Conservation (phyloP, 2,113 vertebrate genomes). For the Labeo catla region DNA sequence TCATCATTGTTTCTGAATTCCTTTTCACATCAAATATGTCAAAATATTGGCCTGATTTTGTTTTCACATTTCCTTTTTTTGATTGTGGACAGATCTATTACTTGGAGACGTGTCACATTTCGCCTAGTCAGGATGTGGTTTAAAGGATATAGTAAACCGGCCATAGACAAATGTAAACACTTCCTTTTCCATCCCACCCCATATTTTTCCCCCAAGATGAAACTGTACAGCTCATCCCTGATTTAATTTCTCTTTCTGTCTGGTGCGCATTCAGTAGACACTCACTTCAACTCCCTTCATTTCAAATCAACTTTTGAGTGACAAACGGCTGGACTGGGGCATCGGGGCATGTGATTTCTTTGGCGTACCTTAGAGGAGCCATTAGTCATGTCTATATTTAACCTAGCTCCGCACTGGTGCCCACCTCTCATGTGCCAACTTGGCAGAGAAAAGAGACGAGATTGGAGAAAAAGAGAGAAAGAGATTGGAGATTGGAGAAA, state of each 20-base stretch:
- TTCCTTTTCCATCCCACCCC: neutral
- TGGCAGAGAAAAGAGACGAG: neutral
- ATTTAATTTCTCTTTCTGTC: neutral
- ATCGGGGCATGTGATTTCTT: slow-evolving; percentile 26
- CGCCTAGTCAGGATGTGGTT: neutral
- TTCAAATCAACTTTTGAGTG: slow-evolving; percentile 32
- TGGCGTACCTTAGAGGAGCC: slow-evolving; percentile 31
- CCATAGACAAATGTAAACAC: neutral
- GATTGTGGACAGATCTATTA: neutral
- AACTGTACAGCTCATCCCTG: neutral
- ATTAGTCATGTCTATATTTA: slow-evolving; percentile 48
- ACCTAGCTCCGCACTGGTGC: slow-evolving; percentile 4
- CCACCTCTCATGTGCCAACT: slow-evolving; percentile 24
- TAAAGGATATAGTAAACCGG: neutral
- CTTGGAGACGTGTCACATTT: neutral
- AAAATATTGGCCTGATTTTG: neutral
- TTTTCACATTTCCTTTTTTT: fast-evolving
- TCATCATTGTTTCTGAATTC: neutral
- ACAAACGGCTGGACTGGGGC: slow-evolving; percentile 15
- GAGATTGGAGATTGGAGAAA: neutral
- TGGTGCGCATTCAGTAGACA: neutral
- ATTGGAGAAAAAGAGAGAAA: neutral
- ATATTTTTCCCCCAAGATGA: neutral
- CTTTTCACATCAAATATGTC: neutral
- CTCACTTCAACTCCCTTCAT: neutral